Base-by-base conservation (phyloP, 2,797 vertebrate species). In the Epinephelus coioides region DNA sequence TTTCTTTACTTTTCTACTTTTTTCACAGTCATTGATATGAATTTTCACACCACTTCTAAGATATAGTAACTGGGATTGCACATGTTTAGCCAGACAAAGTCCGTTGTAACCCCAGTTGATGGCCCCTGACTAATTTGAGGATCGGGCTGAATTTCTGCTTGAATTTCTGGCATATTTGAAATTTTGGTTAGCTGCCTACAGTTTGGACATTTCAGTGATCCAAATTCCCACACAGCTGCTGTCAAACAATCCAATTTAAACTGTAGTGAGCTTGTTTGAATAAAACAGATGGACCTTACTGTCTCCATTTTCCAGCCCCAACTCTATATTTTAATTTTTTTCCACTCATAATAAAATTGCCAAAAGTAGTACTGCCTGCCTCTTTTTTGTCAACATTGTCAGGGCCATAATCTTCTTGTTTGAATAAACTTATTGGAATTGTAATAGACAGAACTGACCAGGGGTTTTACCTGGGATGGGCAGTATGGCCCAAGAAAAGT, bases 21-120 rank as follows among this genome's bases (percentile, higher is more conserved):
- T 30, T 30, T 30, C 27, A 30, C 27, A 19, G 51, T 46, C 10
- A 43, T 27, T 74, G 21, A 64, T 38, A n/a, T 59, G 46, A 0
- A 76, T 61, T 59, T 40, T 63, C 53, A 59, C 1, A 38, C n/a
- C 59, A 69, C 25, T 57, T 54, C 55, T 69, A 68, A 69, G 46
- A 53, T 71, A 3, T 30, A 30, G 27, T 34, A 34, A 8, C 30
- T 34, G 30, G 30, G 30, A 34, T 8, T 34, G 34, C 34, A 34
- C 34, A 6, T 34, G 34, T 34, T 34, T 7, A 34, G 34, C 34
- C 34, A 34, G 34, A 34, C 7, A 34, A 34, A 34, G 34, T 7
- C 34, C 2, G 34, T 8, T 34, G 6, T 34, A 34, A 34, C 34
- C 34, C 7, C 34, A 34, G 34, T 8, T 8, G 34, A 34, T 34